These are phyloP conservation scores for Ormia ochracea DNA, from an alignment of 2,888 invertebrate genomes.

Conservation along the genomic window DNA sequence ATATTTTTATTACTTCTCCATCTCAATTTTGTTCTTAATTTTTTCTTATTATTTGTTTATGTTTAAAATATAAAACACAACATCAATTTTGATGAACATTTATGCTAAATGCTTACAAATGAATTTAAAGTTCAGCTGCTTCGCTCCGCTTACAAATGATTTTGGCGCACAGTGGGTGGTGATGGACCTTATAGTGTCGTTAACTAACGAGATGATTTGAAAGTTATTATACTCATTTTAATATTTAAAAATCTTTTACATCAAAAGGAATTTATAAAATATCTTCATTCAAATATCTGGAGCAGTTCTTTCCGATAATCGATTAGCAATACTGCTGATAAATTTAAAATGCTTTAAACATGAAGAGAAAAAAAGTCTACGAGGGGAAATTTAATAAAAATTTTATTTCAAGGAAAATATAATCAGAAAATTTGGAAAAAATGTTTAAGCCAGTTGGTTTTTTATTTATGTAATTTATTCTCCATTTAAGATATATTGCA, in stretches of 20 bases:
- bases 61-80: neutral
- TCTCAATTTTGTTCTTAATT: neutral
- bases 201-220: neutral
- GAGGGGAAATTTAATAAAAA: no score
- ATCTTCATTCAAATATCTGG: no score
- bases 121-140: slow-evolving; percentile 3
- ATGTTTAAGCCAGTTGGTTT: no score
- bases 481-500: no score
- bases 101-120: slow-evolving; percentile 5
- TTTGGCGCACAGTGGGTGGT: slow-evolving; percentile 14
- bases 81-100: slow-evolving; percentile 11
- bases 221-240: neutral
- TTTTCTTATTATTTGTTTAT: slow-evolving; percentile 44
- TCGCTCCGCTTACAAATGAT: neutral
- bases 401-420: no score
- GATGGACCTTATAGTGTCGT: neutral
- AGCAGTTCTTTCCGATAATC: no score
- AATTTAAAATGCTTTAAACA: no score
- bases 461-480: no score
- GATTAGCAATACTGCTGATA: no score
- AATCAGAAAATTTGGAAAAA: no score
- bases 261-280: neutral
- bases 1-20: slow-evolving; percentile 12
- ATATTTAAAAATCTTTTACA: neutral
- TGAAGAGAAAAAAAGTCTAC: no score